Evolutionary conservation across 2,888 invertebrate genomes (phyloP).

Genomic region (Tanypteryx hageni): DNA sequence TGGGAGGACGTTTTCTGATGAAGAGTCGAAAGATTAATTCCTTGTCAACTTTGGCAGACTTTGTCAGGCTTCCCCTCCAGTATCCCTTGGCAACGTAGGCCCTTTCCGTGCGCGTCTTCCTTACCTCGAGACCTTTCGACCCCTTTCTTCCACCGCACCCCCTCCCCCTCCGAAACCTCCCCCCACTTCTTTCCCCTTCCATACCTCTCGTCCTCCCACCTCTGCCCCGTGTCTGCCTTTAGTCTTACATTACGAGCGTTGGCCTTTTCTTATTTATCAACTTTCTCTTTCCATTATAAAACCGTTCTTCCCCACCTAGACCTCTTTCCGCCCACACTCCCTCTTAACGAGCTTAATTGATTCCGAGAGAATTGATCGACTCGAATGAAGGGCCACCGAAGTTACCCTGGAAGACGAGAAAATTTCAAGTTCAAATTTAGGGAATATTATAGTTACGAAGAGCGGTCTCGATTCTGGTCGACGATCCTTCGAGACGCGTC

Average conservation of each 20-base stretch:
- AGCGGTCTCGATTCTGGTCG: not conserved
- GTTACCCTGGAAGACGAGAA: not conserved
- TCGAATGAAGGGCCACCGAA: not conserved
- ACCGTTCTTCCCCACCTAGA: not conserved
- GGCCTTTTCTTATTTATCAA: not conserved
- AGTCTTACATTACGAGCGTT: not conserved
- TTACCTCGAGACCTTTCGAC: too few species aligned
- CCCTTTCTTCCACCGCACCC: not conserved
- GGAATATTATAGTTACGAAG: not conserved
- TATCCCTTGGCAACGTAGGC: too few species aligned
- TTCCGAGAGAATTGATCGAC: not conserved
- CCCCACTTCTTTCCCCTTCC: not conserved
- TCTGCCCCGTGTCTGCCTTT: not conserved
- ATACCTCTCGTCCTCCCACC: not conserved
- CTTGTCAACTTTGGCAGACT: slow-evolving; percentile 61
- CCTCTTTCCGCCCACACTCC: not conserved
- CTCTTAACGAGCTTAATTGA: slow-evolving; percentile 22
- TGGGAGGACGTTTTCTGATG: not conserved
- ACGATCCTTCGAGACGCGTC: not conserved
- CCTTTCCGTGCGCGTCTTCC: too few species aligned
- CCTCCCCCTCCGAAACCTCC: not conserved
- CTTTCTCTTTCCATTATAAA: slow-evolving; percentile 10
- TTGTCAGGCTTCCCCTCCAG: not conserved
- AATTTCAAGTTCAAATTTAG: not conserved
- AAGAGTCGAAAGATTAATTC: slow-evolving; percentile 56